Evolutionary conservation across 1,140 invertebrate species (phyloP).

Genomic region (Bicyclus anynana): DNA sequence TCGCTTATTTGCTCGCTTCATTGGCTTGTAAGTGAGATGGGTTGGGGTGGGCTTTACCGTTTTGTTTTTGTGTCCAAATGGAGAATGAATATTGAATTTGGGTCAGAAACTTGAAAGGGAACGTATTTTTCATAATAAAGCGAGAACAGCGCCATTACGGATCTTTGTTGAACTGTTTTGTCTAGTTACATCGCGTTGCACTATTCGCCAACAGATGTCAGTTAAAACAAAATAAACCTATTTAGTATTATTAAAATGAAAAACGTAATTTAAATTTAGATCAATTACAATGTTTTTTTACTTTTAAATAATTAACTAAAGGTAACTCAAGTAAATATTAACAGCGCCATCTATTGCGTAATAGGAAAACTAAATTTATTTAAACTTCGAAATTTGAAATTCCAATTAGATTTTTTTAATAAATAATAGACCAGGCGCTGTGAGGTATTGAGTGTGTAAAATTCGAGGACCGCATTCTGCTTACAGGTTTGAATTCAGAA

Average conservation of each 20-base stretch:
- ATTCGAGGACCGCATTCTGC: no score
- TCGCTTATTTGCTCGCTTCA: constrained; percentile 75
- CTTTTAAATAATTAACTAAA: not conserved
- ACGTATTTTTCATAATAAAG: not conserved
- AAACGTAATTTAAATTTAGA: no score
- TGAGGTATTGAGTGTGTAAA: no score
- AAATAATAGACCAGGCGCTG: no score
- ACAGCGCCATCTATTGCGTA: constrained; percentile 9
- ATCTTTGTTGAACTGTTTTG: constrained; percentile 20
- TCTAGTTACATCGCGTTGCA: not conserved
- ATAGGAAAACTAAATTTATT: constrained; percentile 4
- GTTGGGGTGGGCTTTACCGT: constrained; percentile 48
- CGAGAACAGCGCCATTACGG: constrained; percentile 18
- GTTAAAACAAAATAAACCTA: no score
- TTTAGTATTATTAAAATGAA: no score
- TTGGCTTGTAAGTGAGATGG: constrained; percentile 73
- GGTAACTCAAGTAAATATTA: not conserved
- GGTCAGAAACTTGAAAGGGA: constrained; percentile 34
- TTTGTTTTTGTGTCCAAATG: constrained; percentile 54
- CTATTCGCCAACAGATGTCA: no score
- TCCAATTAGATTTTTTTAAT: no score
- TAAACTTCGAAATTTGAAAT: not conserved
- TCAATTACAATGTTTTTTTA: no score
- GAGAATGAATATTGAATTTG: constrained; percentile 55
- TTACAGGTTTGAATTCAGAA: no score